Evolutionary conservation across 2,113 vertebrate genomes (phyloP), one percentile per base, ranked within the genome.

Genomic region (Pardalotus punctatus): DNA sequence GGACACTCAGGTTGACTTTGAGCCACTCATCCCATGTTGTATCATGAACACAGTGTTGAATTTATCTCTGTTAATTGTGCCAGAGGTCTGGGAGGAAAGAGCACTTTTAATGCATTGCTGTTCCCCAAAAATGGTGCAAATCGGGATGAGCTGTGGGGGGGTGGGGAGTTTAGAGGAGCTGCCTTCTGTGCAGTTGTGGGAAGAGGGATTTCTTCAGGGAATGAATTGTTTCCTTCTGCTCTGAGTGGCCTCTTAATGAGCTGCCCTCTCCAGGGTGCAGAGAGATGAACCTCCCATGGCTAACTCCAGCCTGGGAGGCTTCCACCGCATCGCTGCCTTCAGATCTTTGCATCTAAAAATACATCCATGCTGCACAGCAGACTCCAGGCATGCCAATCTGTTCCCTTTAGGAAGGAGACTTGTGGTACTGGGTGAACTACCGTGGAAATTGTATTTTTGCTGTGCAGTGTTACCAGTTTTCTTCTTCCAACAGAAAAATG

Each of bases 141-240:
- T 19, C 0, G 0, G 50, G 77, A 12, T 53, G 81, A 29, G 69
- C 25, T 13, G 33, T 4, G 74, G 29, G 36, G 27, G 2, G 4
- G 20, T 45, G 64, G 64, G 24, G 90, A 21, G 56, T 18, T 71
- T 6, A 5, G 85, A 88, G 92, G 51, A 66, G 60, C 72, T 84
- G 77, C 81, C 78, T 71, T 18, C 38, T 25, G 58, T 84, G 64
- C 84, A 50, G 77, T 25, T 4, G 5, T 81, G 79, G 86, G 85
- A 77, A 91, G 92, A 85, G 70, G 42, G 60, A 87, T 95, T 84
- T 95, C 94, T 94, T 45, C 64, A 42, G 78, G 90, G 85, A 81
- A 54, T 5, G 81, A 85, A 91, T 94, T 88, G 85, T 76, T 95
- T 92, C 93, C 76, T 84, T 87, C 73, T 95, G 77, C 61, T 89